Base-by-base conservation (phyloP, 2,113 vertebrate species). In the Coryphaenoides rupestris region DNA sequence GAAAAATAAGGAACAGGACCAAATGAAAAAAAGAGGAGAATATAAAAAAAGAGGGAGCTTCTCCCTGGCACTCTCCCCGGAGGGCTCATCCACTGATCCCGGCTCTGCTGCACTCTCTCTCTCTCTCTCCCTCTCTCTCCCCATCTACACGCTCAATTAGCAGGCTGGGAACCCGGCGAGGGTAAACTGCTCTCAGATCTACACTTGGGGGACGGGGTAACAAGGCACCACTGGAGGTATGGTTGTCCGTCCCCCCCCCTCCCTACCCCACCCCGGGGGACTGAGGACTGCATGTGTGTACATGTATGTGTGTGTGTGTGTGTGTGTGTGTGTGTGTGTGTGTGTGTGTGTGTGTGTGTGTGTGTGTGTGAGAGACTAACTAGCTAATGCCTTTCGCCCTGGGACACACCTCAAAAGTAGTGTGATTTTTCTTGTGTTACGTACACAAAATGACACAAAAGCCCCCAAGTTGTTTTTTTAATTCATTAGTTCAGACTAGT, bases 101-200 rank as follows among this genome's bases (percentile, higher is more conserved):
- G 86, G 80, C 84, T 78, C 81, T 85, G 77, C 75, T 82, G 75
- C 76, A 71, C 62, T 74, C 77, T 80, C 80, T 65, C 78, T 81
- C 82, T 80, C n/a, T n/a, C n/a, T n/a, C n/a, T n/a, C n/a, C n/a
- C n/a, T n/a, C n/a, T n/a, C n/a, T n/a, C n/a, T n/a, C n/a, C n/a
- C n/a, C n/a, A n/a, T n/a, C n/a, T n/a, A n/a, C n/a, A 80, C 75
- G 79, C 74, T 80, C 85, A 87, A 87, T 86, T 84, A 87, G 73
- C 73, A 74, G 80, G 69, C 79, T 83, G 75, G 80, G 69, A 82
- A 85, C 69, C 78, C 77, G 71, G 77, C 70, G 74, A 82, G 81
- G 85, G 80, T 82, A 87, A 88, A 86, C 84, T 82, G 79, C 77
- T 85, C 82, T 86, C 66, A 85, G 81, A 87, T 87, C 84, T 85